phyloP scores from a whole-genome alignment of 2,113 vertebrate species.

The Paracanthobrama guichenoti region DNA sequence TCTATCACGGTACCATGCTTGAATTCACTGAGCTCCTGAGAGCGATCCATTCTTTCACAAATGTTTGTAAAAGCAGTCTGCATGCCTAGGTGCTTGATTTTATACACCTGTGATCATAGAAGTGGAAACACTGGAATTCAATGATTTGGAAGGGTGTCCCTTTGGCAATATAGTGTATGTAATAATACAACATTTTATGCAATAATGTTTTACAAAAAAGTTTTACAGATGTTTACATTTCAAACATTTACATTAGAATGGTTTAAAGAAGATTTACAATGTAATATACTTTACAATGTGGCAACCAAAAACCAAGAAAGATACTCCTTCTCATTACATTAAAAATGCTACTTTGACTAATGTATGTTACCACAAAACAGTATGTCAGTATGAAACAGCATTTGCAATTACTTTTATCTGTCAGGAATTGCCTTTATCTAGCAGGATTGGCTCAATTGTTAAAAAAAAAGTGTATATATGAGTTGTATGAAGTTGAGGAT shows the following conservation, averaged over 20 bases:
- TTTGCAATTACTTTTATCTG: background rate
- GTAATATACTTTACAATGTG: background rate
- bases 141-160: no score
- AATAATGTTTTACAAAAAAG: background rate
- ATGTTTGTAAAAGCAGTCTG: no score
- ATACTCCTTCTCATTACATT: background rate
- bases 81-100: no score
- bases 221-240: no score
- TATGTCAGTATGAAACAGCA: background rate
- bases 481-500: background rate
- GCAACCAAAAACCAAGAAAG: background rate
- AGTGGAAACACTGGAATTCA: no score
- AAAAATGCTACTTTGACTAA: background rate
- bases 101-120: no score
- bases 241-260: background rate
- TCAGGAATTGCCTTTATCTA: background rate
- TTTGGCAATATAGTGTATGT: background rate
- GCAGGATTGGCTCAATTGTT: background rate
- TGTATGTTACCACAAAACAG: background rate
- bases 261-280: background rate
- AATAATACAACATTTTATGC: background rate
- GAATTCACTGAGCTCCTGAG: no score
- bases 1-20: no score
- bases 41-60: no score
- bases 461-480: background rate